Percentiles rank a stretch among this genome's conserved stretches.
phyloP scores from a whole-genome alignment of 2,888 invertebrate species.

The Callyntrura sp. region DNA sequence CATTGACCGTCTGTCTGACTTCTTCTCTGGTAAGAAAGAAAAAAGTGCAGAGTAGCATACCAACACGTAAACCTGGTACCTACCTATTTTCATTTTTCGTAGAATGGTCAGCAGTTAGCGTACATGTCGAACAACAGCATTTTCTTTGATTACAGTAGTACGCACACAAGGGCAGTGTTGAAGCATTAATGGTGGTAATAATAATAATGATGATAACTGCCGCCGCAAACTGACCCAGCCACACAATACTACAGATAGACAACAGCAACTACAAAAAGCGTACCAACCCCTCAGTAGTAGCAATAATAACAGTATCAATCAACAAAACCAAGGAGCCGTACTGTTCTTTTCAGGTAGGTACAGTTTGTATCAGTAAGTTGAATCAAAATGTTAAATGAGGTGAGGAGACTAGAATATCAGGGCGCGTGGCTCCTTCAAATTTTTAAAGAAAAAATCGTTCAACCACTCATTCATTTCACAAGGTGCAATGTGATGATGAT shows the following conservation, averaged over 20 bases:
- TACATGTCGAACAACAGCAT: neutral
- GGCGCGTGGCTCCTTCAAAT: conserved; percentile 37
- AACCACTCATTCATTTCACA: conserved; percentile 44
- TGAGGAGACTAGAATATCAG: conserved; percentile 56
- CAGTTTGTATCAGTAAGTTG: conserved; percentile 61
- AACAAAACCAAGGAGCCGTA: neutral
- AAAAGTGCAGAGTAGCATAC: neutral
- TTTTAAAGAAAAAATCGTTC: conserved; percentile 28
- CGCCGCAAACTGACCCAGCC: conserved; percentile 22
- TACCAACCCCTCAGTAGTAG: conserved; percentile 19
- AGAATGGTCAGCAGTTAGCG: neutral
- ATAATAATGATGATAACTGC: neutral
- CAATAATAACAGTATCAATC: neutral
- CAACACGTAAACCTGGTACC: neutral
- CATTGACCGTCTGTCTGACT: conserved; percentile 55
- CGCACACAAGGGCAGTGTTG: neutral
- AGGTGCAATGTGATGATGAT: conserved; percentile 48
- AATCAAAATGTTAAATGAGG: conserved; percentile 76
- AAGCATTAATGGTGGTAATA: neutral
- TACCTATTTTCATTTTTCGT: conserved; percentile 10
- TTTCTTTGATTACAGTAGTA: conserved; percentile 24
- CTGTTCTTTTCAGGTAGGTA: conserved; percentile 8
- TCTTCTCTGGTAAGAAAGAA: neutral
- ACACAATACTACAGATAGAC: neutral
- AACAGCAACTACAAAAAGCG: neutral